phyloP scores from a whole-genome alignment of 2,113 vertebrate species.

The Halcyon senegalensis region DNA sequence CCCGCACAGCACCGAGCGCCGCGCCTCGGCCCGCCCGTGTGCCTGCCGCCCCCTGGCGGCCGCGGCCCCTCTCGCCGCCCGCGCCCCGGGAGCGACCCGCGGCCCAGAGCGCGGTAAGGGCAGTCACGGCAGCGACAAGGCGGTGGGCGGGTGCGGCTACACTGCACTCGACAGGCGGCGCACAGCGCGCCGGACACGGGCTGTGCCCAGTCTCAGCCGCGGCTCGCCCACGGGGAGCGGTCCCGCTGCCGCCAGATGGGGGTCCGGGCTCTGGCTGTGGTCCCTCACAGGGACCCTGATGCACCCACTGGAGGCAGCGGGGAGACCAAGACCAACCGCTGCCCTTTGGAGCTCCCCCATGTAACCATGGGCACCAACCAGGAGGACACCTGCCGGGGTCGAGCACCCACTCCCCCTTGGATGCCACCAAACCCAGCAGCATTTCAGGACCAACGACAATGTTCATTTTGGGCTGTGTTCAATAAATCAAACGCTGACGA shows the following conservation, averaged over 20 bases:
- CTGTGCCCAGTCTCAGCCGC: background rate
- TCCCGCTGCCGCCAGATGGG: background rate
- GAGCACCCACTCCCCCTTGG: accelerated
- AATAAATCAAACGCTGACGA: accelerated
- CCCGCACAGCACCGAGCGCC: background rate
- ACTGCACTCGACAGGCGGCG: background rate
- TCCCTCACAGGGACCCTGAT: accelerated
- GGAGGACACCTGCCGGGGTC: accelerated
- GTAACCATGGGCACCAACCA: background rate
- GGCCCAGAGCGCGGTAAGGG: accelerated
- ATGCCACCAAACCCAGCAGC: background rate
- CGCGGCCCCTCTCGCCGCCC: background rate
- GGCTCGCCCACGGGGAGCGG: background rate
- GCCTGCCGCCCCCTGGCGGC: background rate
- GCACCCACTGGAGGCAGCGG: accelerated
- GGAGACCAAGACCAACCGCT: background rate
- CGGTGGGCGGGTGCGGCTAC: accelerated
- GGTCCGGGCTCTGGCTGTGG: background rate
- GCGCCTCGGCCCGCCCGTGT: background rate
- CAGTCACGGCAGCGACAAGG: accelerated
- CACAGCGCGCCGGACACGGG: too few relatives aligned
- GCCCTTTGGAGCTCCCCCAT: background rate
- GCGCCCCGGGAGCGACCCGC: background rate
- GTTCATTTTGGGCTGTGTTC: accelerated
- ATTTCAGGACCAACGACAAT: accelerated